phyloP scores from a whole-genome alignment of 2,797 vertebrate species.

The Helostoma temminkii region DNA sequence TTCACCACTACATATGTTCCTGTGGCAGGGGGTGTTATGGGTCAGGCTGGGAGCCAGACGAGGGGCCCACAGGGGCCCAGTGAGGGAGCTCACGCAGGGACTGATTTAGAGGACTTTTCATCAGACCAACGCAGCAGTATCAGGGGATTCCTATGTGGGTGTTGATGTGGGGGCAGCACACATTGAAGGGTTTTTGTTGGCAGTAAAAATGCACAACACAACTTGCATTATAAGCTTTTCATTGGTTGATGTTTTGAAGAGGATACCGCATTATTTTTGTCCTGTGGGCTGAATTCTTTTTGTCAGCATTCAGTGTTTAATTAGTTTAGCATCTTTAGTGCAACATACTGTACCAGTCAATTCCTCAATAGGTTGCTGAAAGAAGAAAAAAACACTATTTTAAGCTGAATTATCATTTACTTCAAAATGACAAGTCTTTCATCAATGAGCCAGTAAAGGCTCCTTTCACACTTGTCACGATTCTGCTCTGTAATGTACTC shows the following conservation, averaged over 20 bases:
- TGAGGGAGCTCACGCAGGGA: slow-evolving; percentile 40
- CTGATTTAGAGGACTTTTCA: slow-evolving; percentile 62
- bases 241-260: slow-evolving; percentile 11
- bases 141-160: slow-evolving; percentile 75
- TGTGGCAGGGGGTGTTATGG: slow-evolving; percentile 71
- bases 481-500: slow-evolving; percentile 41
- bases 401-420: neutral
- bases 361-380: neutral
- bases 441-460: slow-evolving; percentile 7
- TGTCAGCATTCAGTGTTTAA: neutral
- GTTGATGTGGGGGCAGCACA: slow-evolving; percentile 35
- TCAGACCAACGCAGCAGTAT: slow-evolving; percentile 60
- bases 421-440: slow-evolving; percentile 24
- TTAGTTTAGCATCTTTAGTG: neutral
- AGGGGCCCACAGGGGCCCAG: slow-evolving; percentile 68
- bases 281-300: neutral
- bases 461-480: slow-evolving; percentile 56
- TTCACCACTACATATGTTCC: slow-evolving; percentile 76
- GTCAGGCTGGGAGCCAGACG: slow-evolving; percentile 77
- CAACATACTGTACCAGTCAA: slow-evolving; percentile 4
- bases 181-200: slow-evolving; percentile 16
- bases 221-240: neutral
- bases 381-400: neutral
- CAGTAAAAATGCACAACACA: slow-evolving; percentile 38
- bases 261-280: neutral